Evolutionary conservation across 2,888 invertebrate species (phyloP), one percentile per base, ranked within the genome.

Genomic region (Chrysolina americana): DNA sequence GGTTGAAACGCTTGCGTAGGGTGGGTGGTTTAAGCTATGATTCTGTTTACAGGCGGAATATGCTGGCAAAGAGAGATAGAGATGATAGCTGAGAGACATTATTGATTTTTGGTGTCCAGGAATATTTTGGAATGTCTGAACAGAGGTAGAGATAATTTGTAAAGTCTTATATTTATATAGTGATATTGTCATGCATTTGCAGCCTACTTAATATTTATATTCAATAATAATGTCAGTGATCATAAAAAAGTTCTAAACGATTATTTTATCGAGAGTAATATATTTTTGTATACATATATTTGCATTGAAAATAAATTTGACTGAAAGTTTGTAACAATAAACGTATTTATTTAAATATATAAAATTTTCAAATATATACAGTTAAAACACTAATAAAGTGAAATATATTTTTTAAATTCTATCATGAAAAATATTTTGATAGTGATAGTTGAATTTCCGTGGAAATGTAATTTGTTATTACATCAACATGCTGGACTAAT

Each of bases 1-100:
- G 82, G 73, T 81, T 87, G 63, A 87, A 87, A 78, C 80, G 87
- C 9, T 81, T 87, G 50, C 82, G 80, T 73, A 83, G 84, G 69
- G 70, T 81, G 41, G 81, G 82, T 65, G 75, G 78, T 72, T 85
- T 84, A 75, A 87, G 85, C 83, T 84, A 82, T 80, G 85, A 87
- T 84, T 86, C 87, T 83, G 76, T 84, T 82, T 84, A 81, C 79
- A 86, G 85, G 83, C 78, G 78, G 73, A 80, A 70, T 64, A 56
- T 68, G 48, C 47, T 75, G 59, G 73, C 64, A 5, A 77, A 73
- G 41, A 68, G 77, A 41, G 80, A 79, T 21, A 73, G 79, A 65
- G 76, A 4, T 15, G 59, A 79, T 21, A 75, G 69, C 28, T 73
- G 73, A 73, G 15, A 65, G 17, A 59, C n/a, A 28, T 47, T 36